Base-by-base conservation (phyloP, 2,888 invertebrate species). In the Oeneis ivallda region DNA sequence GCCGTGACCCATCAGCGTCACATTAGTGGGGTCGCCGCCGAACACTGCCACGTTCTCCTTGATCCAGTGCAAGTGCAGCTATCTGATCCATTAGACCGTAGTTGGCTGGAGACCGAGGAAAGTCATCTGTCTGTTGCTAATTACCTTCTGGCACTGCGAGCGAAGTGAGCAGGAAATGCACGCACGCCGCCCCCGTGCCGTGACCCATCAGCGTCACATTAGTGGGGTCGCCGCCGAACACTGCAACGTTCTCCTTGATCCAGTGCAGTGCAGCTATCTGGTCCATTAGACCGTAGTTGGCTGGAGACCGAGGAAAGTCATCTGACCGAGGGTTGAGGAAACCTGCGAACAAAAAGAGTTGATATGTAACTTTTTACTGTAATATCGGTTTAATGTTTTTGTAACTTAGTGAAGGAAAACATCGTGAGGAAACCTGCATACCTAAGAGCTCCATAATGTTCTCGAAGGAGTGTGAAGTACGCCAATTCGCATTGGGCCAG, bases 21-120 rank as follows among this genome's bases (percentile, higher is more conserved):
- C n/a, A n/a, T n/a, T n/a, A n/a, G n/a, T n/a, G n/a, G n/a, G n/a
- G n/a, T n/a, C n/a, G n/a, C n/a, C n/a, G n/a, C n/a, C n/a, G n/a
- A n/a, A n/a, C n/a, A n/a, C n/a, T n/a, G n/a, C n/a, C n/a, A n/a
- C n/a, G n/a, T n/a, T n/a, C n/a, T n/a, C n/a, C n/a, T n/a, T n/a
- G n/a, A n/a, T n/a, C n/a, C n/a, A n/a, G n/a, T n/a, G n/a, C n/a
- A n/a, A n/a, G n/a, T n/a, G n/a, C n/a, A n/a, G n/a, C n/a, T 76
- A 98, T 97, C 89, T 98, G 97, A 89, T 99, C 99, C 96, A 98
- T 97, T 66, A 99, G 94, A n/a, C 99, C 99, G 87, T 98, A 98
- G 93, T 99, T 99, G 57, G 97, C 96, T 49, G 97, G 97, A 41
- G 96, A 96, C 70, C 96, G 94, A 54, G 96, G 95, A 86, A 95